Conservation (phyloP, 64 coral and sea anemone species). For the Pocillopora verrucosa region DNA sequence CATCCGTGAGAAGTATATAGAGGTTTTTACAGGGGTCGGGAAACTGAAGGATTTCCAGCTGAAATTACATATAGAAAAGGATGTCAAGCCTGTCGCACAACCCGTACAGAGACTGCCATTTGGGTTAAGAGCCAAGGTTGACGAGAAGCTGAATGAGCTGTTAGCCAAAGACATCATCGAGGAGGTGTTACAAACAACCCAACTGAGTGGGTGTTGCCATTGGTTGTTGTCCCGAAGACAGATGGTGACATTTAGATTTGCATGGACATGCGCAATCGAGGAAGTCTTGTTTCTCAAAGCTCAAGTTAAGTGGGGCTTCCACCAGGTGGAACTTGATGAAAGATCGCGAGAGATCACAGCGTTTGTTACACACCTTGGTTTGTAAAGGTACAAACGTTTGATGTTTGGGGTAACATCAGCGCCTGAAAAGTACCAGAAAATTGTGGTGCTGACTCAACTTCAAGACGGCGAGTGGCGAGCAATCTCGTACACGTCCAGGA, state of each 20-base stretch:
- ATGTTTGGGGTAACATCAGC: constrained; percentile 49
- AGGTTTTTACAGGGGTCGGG: neutral
- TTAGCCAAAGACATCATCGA: constrained; percentile 63
- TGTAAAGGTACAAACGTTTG: neutral
- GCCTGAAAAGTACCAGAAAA: constrained; percentile 47
- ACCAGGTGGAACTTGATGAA: constrained; percentile 2
- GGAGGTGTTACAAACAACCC: constrained; percentile 20
- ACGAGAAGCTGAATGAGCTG: constrained; percentile 67
- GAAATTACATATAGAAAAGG: neutral
- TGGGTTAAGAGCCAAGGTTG: constrained; percentile 64
- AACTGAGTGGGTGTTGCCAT: neutral
- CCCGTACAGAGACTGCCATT: constrained; percentile 47
- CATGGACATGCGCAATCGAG: neutral
- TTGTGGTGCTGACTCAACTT: constrained; percentile 24
- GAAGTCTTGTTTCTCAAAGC: neutral
- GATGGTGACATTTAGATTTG: neutral
- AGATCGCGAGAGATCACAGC: constrained; percentile 2
- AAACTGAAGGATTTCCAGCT: neutral
- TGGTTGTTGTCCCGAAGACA: neutral
- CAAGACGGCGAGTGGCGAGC: constrained; percentile 19
- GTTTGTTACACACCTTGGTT: constrained; percentile 16
- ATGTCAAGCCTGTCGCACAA: neutral
- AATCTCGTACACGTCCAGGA: neutral
- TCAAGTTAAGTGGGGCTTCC: neutral
- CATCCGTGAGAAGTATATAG: neutral